Evolutionary conservation across 2,888 invertebrate genomes (phyloP).

Genomic region (Calliopum simillimum): DNA sequence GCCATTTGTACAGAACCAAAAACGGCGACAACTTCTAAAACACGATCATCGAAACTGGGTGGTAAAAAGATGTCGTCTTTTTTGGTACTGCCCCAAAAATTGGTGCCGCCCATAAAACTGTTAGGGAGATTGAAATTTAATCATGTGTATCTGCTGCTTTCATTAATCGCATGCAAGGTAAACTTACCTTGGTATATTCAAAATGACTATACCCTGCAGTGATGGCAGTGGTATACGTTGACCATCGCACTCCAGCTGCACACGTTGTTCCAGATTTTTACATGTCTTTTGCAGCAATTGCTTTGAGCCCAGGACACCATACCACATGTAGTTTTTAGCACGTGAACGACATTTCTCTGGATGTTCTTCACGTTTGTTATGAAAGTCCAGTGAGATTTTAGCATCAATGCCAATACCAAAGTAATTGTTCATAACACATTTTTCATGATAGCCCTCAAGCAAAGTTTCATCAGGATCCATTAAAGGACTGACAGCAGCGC

Average conservation of each 20-base stretch:
- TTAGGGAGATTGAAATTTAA: neutral
- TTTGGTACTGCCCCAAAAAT: slow-evolving; percentile 97
- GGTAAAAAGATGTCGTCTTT: slow-evolving; percentile 92
- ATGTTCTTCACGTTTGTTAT: slow-evolving; percentile 96
- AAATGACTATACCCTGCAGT: slow-evolving; percentile 94
- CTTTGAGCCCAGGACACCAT: slow-evolving; percentile 81
- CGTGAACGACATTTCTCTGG: slow-evolving; percentile 95
- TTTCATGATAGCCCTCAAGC: slow-evolving; percentile 90
- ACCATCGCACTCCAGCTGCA: slow-evolving; percentile 96
- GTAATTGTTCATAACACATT: slow-evolving; percentile 98
- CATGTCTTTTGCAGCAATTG: slow-evolving; percentile 90
- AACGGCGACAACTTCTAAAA: slow-evolving; percentile 97
- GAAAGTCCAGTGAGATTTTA: slow-evolving; percentile 96
- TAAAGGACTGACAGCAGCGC: slow-evolving; percentile 94
- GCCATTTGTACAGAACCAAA: slow-evolving; percentile 99
- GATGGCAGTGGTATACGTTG: slow-evolving; percentile 95
- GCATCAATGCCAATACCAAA: slow-evolving; percentile 99
- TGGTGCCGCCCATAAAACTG: slow-evolving; percentile 98
- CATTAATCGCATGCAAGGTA: neutral
- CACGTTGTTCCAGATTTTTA: slow-evolving; percentile 94
- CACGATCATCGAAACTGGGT: slow-evolving; percentile 95
- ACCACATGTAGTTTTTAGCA: slow-evolving; percentile 97
- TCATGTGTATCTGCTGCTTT: neutral
- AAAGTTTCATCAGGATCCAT: slow-evolving; percentile 93
- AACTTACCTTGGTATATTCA: slow-evolving; percentile 90